Percentiles rank a stretch among this genome's conserved stretches.
These are phyloP conservation scores for Tetramorium bicarinatum DNA, from an alignment of 2,888 invertebrate genomes.

Conservation along the genomic window DNA sequence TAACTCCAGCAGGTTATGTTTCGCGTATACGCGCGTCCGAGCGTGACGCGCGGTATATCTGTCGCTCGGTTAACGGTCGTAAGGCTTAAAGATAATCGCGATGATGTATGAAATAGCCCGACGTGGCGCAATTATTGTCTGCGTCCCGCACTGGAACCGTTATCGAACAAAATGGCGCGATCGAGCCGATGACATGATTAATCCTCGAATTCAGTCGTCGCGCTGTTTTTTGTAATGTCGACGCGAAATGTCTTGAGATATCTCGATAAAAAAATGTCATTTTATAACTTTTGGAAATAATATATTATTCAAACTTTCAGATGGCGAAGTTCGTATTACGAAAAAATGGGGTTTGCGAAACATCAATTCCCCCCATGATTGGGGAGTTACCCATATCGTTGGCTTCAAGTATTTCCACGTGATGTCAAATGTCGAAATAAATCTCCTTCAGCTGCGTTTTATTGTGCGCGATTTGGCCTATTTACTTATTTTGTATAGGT, in stretches of 20 bases:
- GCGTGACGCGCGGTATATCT: constrained; percentile 21
- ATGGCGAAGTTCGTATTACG: too few relatives aligned
- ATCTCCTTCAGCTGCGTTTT: neutral
- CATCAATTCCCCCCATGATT: too few relatives aligned
- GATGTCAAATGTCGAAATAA: neutral
- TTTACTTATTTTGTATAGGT: neutral
- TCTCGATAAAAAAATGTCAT: too few relatives aligned
- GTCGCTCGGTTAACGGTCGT: constrained; percentile 9
- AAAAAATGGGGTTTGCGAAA: too few relatives aligned
- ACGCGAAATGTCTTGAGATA: too few relatives aligned
- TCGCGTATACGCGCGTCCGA: neutral
- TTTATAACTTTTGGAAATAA: too few relatives aligned
- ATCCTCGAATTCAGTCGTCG: neutral
- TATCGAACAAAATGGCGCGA: neutral
- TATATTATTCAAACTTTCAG: too few relatives aligned
- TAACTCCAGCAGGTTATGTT: constrained; percentile 13
- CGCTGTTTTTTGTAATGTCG: too few relatives aligned
- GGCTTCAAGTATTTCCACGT: neutral
- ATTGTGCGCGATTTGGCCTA: neutral
- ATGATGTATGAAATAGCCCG: constrained; percentile 34
- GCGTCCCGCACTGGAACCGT: neutral
- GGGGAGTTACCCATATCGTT: too few relatives aligned
- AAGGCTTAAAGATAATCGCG: constrained; percentile 39
- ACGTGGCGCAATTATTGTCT: neutral
- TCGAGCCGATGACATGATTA: neutral